These are phyloP conservation scores for Drosophila arizonae DNA, from an alignment of 1,140 invertebrate species.

Conservation along the genomic window DNA sequence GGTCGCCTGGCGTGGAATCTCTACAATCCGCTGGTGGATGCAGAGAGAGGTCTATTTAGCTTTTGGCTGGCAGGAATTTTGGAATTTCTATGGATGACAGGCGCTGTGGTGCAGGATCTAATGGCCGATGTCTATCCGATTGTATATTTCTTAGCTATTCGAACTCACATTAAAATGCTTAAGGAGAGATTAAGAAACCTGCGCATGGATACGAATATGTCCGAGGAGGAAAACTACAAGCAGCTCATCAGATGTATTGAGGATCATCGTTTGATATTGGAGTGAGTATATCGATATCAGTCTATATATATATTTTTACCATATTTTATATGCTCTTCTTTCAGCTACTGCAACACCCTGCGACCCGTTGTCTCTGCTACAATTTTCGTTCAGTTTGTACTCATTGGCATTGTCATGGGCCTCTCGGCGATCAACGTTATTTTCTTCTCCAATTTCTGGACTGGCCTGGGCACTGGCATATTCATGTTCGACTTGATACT, in stretches of 20 bases:
- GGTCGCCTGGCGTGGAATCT: conserved; percentile 48
- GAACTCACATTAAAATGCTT: conserved; percentile 47
- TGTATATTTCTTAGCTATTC: conserved; percentile 33
- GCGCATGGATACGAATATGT: conserved; percentile 5
- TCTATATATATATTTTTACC: background rate
- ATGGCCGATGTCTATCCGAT: conserved; percentile 55
- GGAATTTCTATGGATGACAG: conserved; percentile 34
- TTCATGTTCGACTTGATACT: conserved; percentile 42
- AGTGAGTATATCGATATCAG: conserved; percentile 30
- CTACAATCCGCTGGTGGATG: conserved; percentile 53
- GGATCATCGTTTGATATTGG: conserved; percentile 55
- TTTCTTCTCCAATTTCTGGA: conserved; percentile 34
- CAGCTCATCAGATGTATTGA: conserved; percentile 51
- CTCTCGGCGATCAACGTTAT: conserved; percentile 33
- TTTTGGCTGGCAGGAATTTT: conserved; percentile 25
- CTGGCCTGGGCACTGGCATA: conserved; percentile 6
- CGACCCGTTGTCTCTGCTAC: conserved; percentile 42
- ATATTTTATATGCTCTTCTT: too few relatives aligned
- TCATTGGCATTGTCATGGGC: conserved; percentile 34
- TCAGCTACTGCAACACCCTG: conserved; percentile 46
- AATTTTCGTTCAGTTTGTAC: conserved; percentile 40
- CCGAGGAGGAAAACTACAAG: conserved; percentile 31
- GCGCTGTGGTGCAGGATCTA: conserved; percentile 41
- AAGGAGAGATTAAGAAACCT: conserved; percentile 34
- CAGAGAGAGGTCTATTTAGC: background rate